Conservation (phyloP, 2,797 vertebrate genomes). For the Myotis pilosus region DNA sequence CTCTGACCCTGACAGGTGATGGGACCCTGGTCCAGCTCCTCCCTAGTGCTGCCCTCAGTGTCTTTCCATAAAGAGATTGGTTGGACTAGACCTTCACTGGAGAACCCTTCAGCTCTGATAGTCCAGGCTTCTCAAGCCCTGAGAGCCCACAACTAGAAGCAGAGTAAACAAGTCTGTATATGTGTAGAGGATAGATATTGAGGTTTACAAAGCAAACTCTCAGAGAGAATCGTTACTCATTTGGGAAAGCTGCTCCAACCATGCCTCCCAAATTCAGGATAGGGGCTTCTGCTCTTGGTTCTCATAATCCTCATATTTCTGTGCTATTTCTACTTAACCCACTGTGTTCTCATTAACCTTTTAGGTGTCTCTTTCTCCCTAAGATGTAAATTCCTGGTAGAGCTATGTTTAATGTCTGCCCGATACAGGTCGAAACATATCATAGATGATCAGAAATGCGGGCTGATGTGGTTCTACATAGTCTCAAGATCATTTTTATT, state of each 20-base stretch:
- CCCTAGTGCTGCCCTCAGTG: not conserved
- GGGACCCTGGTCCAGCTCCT: not conserved
- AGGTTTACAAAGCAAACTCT: not conserved
- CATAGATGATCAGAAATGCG: not conserved
- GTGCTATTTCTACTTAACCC: not conserved
- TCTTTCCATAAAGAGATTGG: not conserved
- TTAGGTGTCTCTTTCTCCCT: not conserved
- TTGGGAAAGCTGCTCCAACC: not conserved
- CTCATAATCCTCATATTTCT: not conserved
- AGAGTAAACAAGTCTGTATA: not conserved
- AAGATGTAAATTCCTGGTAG: not conserved
- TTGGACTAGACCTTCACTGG: not conserved
- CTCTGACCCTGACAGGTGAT: not conserved
- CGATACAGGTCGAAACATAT: not conserved
- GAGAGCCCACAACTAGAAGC: not conserved
- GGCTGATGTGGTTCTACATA: not conserved
- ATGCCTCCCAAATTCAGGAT: not conserved
- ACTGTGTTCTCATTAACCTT: not conserved
- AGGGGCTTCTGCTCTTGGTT: not conserved
- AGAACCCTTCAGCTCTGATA: not conserved
- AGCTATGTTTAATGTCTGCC: not conserved
- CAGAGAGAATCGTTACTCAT: not conserved
- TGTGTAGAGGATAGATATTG: not conserved
- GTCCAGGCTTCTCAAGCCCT: not conserved
- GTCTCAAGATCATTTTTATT: not conserved